phyloP scores from a whole-genome alignment of 2,888 invertebrate genomes.

The Sylvicola cinctus region DNA sequence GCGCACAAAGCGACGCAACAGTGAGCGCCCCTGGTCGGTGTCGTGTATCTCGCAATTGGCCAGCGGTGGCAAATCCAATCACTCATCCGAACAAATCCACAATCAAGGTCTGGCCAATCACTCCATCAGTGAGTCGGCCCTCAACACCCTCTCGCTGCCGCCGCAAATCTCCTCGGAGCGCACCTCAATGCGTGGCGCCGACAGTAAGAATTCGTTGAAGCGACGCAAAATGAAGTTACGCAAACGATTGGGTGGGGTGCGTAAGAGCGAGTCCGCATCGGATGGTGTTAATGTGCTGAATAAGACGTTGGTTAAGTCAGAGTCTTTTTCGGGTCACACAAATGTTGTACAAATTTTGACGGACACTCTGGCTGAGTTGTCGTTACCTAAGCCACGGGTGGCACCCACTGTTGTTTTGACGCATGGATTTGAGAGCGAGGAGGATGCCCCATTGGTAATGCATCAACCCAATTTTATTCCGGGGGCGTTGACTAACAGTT shows the following conservation, averaged over 20 bases:
- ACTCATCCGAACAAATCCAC: slow-evolving; percentile 22
- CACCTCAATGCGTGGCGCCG: slow-evolving; percentile 15
- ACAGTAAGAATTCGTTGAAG: slow-evolving; percentile 23
- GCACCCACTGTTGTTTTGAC: slow-evolving; percentile 21
- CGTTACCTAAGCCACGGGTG: slow-evolving; percentile 10
- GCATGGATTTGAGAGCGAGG: slow-evolving; percentile 47
- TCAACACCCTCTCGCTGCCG: slow-evolving; percentile 45
- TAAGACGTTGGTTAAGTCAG: slow-evolving; percentile 44
- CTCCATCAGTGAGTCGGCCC: slow-evolving; percentile 76
- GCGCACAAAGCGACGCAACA: slow-evolving; percentile 19
- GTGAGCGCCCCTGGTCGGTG: slow-evolving; percentile 67
- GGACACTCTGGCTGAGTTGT: slow-evolving; percentile 29
- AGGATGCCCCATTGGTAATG: slow-evolving; percentile 28
- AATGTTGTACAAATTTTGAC: slow-evolving; percentile 34
- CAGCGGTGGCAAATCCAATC: slow-evolving; percentile 23
- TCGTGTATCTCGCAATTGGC: slow-evolving; percentile 62
- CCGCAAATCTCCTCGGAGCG: slow-evolving; percentile 12
- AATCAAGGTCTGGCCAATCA: slow-evolving; percentile 37
- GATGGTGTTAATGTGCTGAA: slow-evolving; percentile 21
- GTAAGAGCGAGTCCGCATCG: slow-evolving; percentile 35
- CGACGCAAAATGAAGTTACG: slow-evolving; percentile 16
- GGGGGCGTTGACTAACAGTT: slow-evolving; percentile 28
- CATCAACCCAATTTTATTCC: slow-evolving; percentile 43
- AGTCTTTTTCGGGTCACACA: slow-evolving; percentile 47
- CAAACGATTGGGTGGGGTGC: slow-evolving; percentile 11